Conservation (phyloP, 2,888 invertebrate species). For the Cephalotes varians region DNA sequence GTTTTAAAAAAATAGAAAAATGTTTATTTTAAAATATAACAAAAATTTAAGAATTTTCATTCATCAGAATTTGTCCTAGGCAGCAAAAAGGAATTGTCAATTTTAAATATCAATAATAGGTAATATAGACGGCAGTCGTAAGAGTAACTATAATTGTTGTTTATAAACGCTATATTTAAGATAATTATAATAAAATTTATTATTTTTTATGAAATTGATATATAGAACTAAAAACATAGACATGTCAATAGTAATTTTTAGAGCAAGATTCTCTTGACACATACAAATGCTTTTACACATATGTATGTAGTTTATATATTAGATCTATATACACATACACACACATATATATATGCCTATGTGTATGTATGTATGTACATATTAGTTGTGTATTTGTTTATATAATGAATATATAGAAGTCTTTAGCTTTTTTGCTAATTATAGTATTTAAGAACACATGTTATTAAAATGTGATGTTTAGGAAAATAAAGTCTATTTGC, state of each 20-base stretch:
- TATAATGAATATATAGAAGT: constrained; percentile 32
- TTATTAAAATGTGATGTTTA: constrained; percentile 63
- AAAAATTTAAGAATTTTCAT: constrained; percentile 8
- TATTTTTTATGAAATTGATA: constrained; percentile 51
- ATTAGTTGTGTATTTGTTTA: constrained; percentile 33
- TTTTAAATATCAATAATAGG: constrained; percentile 21
- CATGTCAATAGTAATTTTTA: constrained; percentile 53
- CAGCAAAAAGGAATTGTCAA: constrained; percentile 41
- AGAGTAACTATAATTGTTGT: constrained; percentile 43
- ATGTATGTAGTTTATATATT: constrained; percentile 17
- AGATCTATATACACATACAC: not conserved
- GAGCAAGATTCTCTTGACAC: constrained; percentile 31
- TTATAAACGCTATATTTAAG: constrained; percentile 36
- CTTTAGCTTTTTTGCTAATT: constrained; percentile 33
- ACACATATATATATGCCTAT: not conserved
- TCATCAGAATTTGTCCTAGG: not conserved
- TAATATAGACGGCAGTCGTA: constrained; percentile 23
- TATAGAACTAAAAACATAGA: constrained; percentile 41
- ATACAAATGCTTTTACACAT: constrained; percentile 42
- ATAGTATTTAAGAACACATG: constrained; percentile 29
- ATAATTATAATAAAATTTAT: constrained; percentile 16
- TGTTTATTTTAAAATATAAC: constrained; percentile 6
- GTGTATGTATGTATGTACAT: not conserved
- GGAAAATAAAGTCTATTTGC: constrained; percentile 56
- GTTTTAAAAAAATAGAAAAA: not conserved